Evolutionary conservation across 2,797 vertebrate genomes (phyloP).

Genomic region (Myotis pilosus): DNA sequence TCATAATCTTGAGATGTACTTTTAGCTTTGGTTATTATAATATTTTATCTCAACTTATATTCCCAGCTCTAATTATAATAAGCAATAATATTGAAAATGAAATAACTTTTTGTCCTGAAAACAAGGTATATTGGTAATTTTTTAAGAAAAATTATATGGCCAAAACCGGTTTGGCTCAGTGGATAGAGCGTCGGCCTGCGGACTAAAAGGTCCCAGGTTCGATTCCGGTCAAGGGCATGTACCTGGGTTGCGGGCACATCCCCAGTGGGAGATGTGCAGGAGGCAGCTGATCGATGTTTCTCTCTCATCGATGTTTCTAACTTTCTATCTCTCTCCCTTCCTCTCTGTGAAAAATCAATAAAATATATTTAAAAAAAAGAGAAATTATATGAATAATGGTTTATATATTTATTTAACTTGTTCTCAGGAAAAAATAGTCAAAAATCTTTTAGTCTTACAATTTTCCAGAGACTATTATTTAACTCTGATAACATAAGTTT

Average conservation of each 20-base stretch:
- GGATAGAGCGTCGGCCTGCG: too few species aligned
- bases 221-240: too few species aligned
- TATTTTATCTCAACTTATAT: not conserved
- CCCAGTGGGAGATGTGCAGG: too few species aligned
- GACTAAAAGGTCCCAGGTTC: too few species aligned
- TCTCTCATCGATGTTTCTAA: too few species aligned
- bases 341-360: too few species aligned
- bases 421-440: not conserved
- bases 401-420: not conserved
- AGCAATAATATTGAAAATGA: not conserved
- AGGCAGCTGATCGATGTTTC: too few species aligned
- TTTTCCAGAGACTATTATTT: not conserved
- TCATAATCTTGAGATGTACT: not conserved
- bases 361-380: too few species aligned
- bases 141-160: not conserved
- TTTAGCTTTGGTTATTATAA: not conserved
- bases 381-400: not conserved
- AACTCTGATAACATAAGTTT: not conserved
- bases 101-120: not conserved
- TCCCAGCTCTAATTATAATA: not conserved
- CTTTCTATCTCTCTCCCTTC: too few species aligned
- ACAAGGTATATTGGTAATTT: not conserved
- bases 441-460: not conserved
- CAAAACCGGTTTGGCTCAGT: too few species aligned
- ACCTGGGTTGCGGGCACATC: too few species aligned